Evolutionary conservation across 1,140 invertebrate species (phyloP).

Genomic region (Sinonovacula constricta): DNA sequence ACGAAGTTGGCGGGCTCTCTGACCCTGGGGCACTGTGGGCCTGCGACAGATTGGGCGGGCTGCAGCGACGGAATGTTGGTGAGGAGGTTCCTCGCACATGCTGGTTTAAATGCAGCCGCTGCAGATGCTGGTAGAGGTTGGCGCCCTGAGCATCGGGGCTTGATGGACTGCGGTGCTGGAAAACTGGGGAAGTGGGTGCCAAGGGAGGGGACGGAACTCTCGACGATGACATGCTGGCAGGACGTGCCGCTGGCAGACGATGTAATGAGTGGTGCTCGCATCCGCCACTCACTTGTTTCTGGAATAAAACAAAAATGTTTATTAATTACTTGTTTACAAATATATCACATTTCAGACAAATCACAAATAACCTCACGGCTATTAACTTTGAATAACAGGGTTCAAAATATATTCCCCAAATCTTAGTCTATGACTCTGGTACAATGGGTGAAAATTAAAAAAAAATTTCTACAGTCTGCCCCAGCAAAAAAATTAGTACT

Average conservation of each 20-base stretch:
- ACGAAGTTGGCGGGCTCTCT: slow-evolving; percentile 59
- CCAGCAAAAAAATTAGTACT: too few relatives aligned
- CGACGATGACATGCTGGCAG: slow-evolving; percentile 44
- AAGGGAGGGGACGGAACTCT: slow-evolving; percentile 53
- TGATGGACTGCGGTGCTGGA: slow-evolving; percentile 64
- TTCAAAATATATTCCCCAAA: too few relatives aligned
- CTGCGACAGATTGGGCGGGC: slow-evolving; percentile 53
- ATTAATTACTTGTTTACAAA: too few relatives aligned
- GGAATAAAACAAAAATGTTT: slow-evolving; percentile 54
- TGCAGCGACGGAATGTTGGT: slow-evolving; percentile 52
- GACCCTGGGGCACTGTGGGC: slow-evolving; percentile 37
- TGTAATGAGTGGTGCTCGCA: slow-evolving; percentile 78
- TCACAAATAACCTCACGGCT: too few relatives aligned
- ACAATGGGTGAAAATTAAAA: too few relatives aligned
- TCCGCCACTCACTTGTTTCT: slow-evolving; percentile 75
- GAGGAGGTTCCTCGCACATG: slow-evolving; percentile 63
- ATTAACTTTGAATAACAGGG: too few relatives aligned
- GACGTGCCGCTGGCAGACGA: slow-evolving; percentile 68
- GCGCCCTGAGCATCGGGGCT: slow-evolving; percentile 55
- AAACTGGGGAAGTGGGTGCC: slow-evolving; percentile 69
- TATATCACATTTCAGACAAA: too few relatives aligned
- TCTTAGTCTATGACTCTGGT: too few relatives aligned
- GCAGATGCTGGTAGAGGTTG: slow-evolving; percentile 78
- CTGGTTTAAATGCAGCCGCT: slow-evolving; percentile 78
- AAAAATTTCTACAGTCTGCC: too few relatives aligned